Base-by-base conservation (phyloP, 2,797 vertebrate species). In the Hylomyscus alleni region DNA sequence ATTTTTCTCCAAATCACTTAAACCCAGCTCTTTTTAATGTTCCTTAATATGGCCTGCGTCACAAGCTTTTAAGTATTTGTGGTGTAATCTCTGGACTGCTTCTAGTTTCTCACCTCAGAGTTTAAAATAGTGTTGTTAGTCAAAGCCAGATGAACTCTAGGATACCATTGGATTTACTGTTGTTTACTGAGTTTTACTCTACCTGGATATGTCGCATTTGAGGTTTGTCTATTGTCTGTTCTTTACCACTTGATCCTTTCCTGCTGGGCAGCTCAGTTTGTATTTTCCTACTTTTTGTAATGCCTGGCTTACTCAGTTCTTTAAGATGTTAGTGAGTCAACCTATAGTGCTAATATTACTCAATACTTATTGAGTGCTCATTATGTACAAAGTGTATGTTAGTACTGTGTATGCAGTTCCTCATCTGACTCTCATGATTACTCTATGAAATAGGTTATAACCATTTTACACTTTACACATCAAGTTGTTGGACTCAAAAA, bases 21-120 rank as follows among this genome's bases (percentile, higher is more conserved):
- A 90, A 37, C 54, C 58, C 6, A 76, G 20, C 60, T 95, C 87
- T 95, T 97, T 97, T 98, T 93, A 91, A 92, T 82, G 86, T 96
- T 95, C 87, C 96, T 95, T 97, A 91, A 73, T 88, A 81, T 72
- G 85, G 54, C 67, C 90, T 67, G 2, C 62, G 26, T 95, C 34
- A 20, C 37, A 97, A 90, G 37, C 83, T 87, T 97, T 96, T 97
- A 76, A 96, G 96, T 95, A 96, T 89, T 97, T 96, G 82, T 96
- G 95, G 95, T 93, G 47, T 89, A 24, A 93, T 75, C 62, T 91
- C 93, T 96, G 80, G 72, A 76, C 87, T 91, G 37, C 84, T 50
- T 97, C 82, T 82, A 96, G 0, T 93, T 97, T 91, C 87, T 94
- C 47, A 83, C 86, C 80, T 97, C 86, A 91, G 22, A 94, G 60